Base-by-base conservation (phyloP, 2,113 vertebrate genomes). In the Orthochromis malagaraziensis region DNA sequence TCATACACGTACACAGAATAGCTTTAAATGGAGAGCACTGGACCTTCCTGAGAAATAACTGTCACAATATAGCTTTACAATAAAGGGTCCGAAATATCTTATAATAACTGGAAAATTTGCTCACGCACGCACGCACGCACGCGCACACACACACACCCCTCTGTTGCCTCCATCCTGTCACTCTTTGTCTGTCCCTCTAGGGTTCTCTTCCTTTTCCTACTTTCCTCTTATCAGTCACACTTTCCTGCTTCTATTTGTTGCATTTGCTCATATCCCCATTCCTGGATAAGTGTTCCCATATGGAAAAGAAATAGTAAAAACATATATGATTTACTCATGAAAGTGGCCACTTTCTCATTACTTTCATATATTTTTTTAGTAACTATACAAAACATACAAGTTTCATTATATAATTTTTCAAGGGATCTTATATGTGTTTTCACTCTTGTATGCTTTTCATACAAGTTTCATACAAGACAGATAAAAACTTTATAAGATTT, bases 121-220 rank as follows among this genome's bases (percentile, higher is more conserved):
- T n/a, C 4, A 33, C 1, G 8, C 57, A 1, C 2, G 0, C 57
- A 19, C 1, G 0, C 55, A 31, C 47, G 2, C 10, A 21, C 53
- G 4, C 11, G 4, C 11, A 7, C 6, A 29, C 26, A 5, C n/a
- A 55, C 12, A 6, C 33, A 40, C n/a, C 9, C 65, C n/a, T 42
- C 38, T 70, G 13, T 42, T 26, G 38, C n/a, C 38, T 70, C n/a
- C 65, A 4, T 70, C 65, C 35, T 70, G 65, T 24, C 65, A 24
- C n/a, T 70, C 7, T 70, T 21, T 70, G 31, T 35, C 60, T 65
- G 60, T 65, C 31, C 17, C 60, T 65, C 31, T 35, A 35, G 17
- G 17, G 17, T 7, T 5, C 60, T 12, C 65, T 42, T 26, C 65
- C 65, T 42, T 70, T 24, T 70, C 65, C 38, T 70, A 24, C 38